These are phyloP conservation scores for Serranus cabrilla DNA, from an alignment of 2,797 vertebrate species.

Conservation along the genomic window DNA sequence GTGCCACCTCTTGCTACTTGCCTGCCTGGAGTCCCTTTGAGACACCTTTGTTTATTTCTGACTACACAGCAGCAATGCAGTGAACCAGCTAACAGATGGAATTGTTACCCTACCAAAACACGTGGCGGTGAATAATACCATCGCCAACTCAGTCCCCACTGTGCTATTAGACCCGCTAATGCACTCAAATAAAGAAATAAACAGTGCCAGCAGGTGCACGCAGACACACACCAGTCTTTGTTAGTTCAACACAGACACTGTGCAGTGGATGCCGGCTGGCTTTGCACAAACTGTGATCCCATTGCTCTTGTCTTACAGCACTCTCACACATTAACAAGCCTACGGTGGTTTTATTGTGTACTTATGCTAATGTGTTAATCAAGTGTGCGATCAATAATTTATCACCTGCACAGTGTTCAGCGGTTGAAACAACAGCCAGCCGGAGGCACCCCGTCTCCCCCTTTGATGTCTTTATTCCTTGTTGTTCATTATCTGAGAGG, in stretches of 20 bases:
- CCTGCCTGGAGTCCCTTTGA: conserved; percentile 26
- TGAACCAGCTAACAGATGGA: conserved; percentile 8
- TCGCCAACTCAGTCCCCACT: neutral
- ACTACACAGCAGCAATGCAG: conserved; percentile 12
- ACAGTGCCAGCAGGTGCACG: neutral
- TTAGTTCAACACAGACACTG: neutral
- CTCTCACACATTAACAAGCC: conserved; percentile 36
- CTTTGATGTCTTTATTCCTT: conserved; percentile 50
- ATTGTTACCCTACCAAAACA: conserved; percentile 6
- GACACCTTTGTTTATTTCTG: conserved; percentile 33
- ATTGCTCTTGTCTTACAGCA: conserved; percentile 12
- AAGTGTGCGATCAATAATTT: conserved; percentile 69
- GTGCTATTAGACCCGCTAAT: conserved; percentile 4
- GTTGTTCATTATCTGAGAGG: conserved; percentile 44
- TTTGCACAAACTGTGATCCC: conserved; percentile 9
- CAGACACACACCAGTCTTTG: conserved; percentile 4
- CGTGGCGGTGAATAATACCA: conserved; percentile 1
- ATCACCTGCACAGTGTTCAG: conserved; percentile 48
- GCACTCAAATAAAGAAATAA: conserved; percentile 10
- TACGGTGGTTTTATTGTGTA: conserved; percentile 45
- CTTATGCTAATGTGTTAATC: conserved; percentile 68
- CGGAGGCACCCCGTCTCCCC: conserved; percentile 18
- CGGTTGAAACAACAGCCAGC: conserved; percentile 44
- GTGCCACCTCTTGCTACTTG: conserved; percentile 20
- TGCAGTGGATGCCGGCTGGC: conserved; percentile 4